phyloP scores from a whole-genome alignment of 2,888 invertebrate genomes.

The Nipponacmea schrenckii region DNA sequence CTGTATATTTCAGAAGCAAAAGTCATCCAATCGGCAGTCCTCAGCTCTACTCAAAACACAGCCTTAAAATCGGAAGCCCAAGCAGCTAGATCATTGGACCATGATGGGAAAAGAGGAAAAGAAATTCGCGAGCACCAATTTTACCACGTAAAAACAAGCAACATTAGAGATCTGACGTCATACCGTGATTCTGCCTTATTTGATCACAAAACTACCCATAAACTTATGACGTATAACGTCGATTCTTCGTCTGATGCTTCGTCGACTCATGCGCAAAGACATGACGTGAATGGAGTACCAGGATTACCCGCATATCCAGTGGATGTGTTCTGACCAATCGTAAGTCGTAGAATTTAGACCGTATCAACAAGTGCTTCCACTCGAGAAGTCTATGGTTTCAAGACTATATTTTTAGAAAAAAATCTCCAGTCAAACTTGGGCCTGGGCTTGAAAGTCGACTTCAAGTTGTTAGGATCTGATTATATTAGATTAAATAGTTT shows the following conservation, averaged over 20 bases:
- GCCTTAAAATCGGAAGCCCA: background rate
- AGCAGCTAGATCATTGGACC: background rate
- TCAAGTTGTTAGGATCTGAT: no score
- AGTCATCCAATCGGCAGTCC: constrained; percentile 1
- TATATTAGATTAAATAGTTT: no score
- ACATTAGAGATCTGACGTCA: background rate
- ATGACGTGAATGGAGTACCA: background rate
- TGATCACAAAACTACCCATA: background rate
- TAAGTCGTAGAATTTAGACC: no score
- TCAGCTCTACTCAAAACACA: background rate
- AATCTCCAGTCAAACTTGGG: no score
- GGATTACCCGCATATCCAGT: background rate
- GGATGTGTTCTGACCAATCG: background rate
- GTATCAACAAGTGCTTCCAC: no score
- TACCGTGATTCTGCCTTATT: no score
- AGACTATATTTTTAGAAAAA: no score
- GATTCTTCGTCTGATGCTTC: background rate
- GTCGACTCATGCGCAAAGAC: background rate
- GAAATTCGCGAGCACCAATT: background rate
- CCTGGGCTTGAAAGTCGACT: no score
- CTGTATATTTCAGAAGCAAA: background rate
- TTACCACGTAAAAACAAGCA: background rate
- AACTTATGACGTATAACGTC: background rate
- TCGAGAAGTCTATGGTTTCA: no score
- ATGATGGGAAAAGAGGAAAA: background rate